Percentiles rank a stretch among this genome's conserved stretches.
Conservation (phyloP, 1,140 invertebrate species). For the Globodera ellingtonae region DNA sequence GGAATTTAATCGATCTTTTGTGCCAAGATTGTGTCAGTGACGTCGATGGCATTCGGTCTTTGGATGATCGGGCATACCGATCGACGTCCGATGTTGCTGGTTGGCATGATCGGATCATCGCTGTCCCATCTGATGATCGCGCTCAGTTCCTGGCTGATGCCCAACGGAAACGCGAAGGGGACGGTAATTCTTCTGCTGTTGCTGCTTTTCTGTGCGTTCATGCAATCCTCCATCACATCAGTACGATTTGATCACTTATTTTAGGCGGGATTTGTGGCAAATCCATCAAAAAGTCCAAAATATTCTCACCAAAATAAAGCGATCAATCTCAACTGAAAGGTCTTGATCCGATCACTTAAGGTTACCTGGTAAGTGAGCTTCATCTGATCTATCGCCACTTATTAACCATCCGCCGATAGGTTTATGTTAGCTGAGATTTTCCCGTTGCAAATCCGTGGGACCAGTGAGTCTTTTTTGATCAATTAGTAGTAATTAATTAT, state of each 20-base stretch:
- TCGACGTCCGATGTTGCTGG: slow-evolving; percentile 27
- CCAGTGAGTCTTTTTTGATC: slow-evolving; percentile 5
- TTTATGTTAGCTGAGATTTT: slow-evolving; percentile 25
- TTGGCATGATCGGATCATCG: slow-evolving; percentile 11
- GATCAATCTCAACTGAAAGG: too few relatives aligned
- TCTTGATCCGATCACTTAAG: background rate
- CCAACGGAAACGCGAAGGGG: slow-evolving; percentile 1
- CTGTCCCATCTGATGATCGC: slow-evolving; percentile 11
- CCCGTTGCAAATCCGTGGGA: slow-evolving; percentile 22
- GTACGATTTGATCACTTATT: background rate
- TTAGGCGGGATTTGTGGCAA: background rate
- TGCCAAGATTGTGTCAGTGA: slow-evolving; percentile 17
- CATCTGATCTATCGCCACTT: too few relatives aligned
- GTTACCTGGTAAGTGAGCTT: background rate
- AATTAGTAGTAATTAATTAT: too few relatives aligned
- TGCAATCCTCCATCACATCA: slow-evolving; percentile 5
- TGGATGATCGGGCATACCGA: background rate
- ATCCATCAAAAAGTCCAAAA: too few relatives aligned
- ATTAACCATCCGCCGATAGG: background rate
- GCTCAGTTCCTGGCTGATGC: background rate
- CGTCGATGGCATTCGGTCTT: slow-evolving; percentile 13
- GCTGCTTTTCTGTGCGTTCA: slow-evolving; percentile 15
- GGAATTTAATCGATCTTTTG: background rate
- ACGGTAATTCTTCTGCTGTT: background rate
- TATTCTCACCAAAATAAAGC: too few relatives aligned